Evolutionary conservation across 1,140 invertebrate species (phyloP), one percentile per base, ranked within the genome.

Genomic region (Pseudomyrmex concolor): DNA sequence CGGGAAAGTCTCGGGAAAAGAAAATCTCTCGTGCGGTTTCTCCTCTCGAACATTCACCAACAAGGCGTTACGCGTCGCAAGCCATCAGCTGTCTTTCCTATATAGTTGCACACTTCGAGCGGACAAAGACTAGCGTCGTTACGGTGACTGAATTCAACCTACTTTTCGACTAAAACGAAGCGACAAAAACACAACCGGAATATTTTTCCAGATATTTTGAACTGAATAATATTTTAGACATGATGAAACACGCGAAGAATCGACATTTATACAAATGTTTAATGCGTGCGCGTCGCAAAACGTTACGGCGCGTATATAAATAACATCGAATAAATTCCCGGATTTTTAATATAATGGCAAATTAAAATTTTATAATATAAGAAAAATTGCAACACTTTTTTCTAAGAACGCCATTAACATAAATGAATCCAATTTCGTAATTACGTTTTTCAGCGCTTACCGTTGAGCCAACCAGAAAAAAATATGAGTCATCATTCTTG

Each of bases 71-170:
- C 22, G 25, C 51, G 17, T 15, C 19, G 25, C 45, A n/a, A 22
- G 25, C 34, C 45, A 15, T 70, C 76, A 78, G 43, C 76, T 78
- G 64, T 68, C 10, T 59, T 2, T 57, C 48, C 12, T 59, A 70
- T 55, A 43, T 15, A 57, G 45, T 17, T 7, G 55, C 63, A 25
- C 67, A 57, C 34, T 34, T 34, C 9, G 51, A n/a, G 2, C 19
- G 43, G 7, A 78, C 64, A 78, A 68, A 78, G 51, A 22, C 64
- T 78, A 43, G 43, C 64, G 51, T 66, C 59, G 73, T 76, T 76
- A 70, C 64, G 43, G 51, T 68, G 63, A 34, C 13, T 70, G 34
- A 48, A 78, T 45, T 55, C 63, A 34, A 55, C 64, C 64, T 78
- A 51, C 66, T 78, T 70, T 15, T 70, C 9, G 19, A 78, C n/a